Percentiles rank a stretch among this genome's conserved stretches.
These are phyloP conservation scores for Drosophila orena DNA, from an alignment of 1,140 invertebrate species.

Conservation along the genomic window DNA sequence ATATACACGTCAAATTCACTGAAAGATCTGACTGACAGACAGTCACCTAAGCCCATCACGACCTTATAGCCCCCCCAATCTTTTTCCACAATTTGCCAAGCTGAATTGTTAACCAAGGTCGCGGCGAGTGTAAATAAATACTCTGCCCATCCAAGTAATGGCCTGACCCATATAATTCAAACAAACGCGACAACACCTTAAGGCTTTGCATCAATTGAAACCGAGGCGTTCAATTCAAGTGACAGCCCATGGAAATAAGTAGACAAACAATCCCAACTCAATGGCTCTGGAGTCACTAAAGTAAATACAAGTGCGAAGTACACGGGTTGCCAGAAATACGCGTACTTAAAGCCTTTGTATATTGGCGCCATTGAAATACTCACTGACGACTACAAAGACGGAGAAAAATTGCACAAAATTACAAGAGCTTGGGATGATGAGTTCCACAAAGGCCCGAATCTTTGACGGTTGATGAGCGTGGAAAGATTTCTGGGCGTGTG, in stretches of 20 bases:
- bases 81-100: constrained; percentile 41
- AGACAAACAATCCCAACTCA: constrained; percentile 67
- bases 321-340: constrained; percentile 17
- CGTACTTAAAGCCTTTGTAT: constrained; percentile 21
- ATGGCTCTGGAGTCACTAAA: constrained; percentile 58
- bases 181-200: constrained; percentile 50
- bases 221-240: constrained; percentile 67
- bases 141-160: constrained; percentile 18
- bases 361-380: constrained; percentile 37
- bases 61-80: constrained; percentile 37
- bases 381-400: constrained; percentile 23
- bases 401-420: constrained; percentile 40
- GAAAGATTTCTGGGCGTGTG: constrained; percentile 62
- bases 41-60: neutral
- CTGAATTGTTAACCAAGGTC: constrained; percentile 48
- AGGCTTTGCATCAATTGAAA: constrained; percentile 68
- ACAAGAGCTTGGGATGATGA: constrained; percentile 36
- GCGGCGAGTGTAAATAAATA: constrained; percentile 15
- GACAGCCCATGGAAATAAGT: constrained; percentile 77
- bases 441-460: constrained; percentile 51
- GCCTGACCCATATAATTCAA: constrained; percentile 58
- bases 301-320: constrained; percentile 40
- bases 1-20: neutral
- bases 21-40: neutral
- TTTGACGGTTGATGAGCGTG: constrained; percentile 56